Evolutionary conservation across 2,888 invertebrate species (phyloP).

Genomic region (Morpho deidamia): DNA sequence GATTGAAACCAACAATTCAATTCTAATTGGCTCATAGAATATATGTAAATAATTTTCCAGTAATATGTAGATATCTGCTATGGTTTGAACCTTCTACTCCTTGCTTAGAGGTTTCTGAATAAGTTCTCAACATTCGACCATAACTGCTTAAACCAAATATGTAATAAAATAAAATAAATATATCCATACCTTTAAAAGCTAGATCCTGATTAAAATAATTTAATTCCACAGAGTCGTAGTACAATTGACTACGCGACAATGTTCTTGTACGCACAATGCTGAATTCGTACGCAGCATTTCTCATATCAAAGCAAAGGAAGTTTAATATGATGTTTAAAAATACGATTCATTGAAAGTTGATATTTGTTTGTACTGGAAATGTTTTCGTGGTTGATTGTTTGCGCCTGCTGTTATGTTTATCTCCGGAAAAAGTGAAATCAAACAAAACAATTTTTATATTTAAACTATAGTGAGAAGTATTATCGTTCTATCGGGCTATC

Average conservation of each 20-base stretch:
- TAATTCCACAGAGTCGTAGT: not conserved
- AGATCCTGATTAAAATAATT: constrained; percentile 5
- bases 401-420: constrained; percentile 16
- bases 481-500: too few relatives aligned
- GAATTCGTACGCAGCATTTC: constrained; percentile 43
- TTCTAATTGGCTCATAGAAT: too few relatives aligned
- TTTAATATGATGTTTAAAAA: constrained; percentile 58
- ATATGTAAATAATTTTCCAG: too few relatives aligned
- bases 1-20: too few relatives aligned
- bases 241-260: not conserved
- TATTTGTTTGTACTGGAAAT: constrained; percentile 18
- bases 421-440: constrained; percentile 12
- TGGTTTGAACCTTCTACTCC: too few relatives aligned
- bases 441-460: too few relatives aligned
- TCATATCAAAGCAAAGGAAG: constrained; percentile 47
- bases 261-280: constrained; percentile 44
- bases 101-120: too few relatives aligned
- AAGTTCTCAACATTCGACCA: too few relatives aligned
- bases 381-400: constrained; percentile 5
- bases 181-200: not conserved
- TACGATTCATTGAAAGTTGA: constrained; percentile 29
- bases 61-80: too few relatives aligned
- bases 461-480: too few relatives aligned
- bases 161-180: too few relatives aligned
- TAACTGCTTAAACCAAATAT: too few relatives aligned